phyloP scores from a whole-genome alignment of 2,888 invertebrate species.

The Eutolmus rufibarbis region DNA sequence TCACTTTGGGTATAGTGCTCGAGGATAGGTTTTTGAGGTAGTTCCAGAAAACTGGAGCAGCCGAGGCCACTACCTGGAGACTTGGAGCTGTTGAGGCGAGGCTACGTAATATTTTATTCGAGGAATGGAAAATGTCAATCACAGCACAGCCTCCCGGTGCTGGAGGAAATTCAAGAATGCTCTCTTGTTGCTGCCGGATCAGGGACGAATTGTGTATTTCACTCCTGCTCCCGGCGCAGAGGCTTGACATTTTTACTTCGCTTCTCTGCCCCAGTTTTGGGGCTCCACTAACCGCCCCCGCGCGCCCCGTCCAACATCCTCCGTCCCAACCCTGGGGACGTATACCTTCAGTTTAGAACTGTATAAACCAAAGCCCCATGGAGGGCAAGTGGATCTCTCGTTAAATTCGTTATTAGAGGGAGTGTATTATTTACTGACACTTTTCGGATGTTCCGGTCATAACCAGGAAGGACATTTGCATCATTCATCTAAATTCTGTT shows the following conservation, averaged over 20 bases:
- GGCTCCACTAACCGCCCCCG: not conserved
- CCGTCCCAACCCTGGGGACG: not conserved
- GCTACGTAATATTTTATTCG: constrained; percentile 22
- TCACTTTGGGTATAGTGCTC: not conserved
- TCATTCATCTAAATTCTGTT: not conserved
- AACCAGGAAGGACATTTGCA: not conserved
- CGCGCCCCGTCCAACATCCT: not conserved
- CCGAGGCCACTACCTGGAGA: constrained; percentile 19
- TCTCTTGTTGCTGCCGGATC: not conserved
- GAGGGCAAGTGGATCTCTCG: not conserved
- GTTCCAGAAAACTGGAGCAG: constrained; percentile 24
- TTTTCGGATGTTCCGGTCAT: not conserved
- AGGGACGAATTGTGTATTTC: not conserved
- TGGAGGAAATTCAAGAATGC: not conserved
- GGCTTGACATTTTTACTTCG: not conserved
- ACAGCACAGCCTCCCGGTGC: not conserved
- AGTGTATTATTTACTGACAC: not conserved
- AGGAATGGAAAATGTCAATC: constrained; percentile 33
- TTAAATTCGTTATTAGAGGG: not conserved
- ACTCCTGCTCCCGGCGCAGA: not conserved
- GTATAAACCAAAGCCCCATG: not conserved
- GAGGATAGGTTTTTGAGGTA: not conserved
- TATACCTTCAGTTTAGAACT: not conserved
- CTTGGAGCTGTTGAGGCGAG: not conserved
- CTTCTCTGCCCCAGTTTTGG: not conserved